phyloP scores from a whole-genome alignment of 2,113 vertebrate genomes.

The Scatophagus argus region DNA sequence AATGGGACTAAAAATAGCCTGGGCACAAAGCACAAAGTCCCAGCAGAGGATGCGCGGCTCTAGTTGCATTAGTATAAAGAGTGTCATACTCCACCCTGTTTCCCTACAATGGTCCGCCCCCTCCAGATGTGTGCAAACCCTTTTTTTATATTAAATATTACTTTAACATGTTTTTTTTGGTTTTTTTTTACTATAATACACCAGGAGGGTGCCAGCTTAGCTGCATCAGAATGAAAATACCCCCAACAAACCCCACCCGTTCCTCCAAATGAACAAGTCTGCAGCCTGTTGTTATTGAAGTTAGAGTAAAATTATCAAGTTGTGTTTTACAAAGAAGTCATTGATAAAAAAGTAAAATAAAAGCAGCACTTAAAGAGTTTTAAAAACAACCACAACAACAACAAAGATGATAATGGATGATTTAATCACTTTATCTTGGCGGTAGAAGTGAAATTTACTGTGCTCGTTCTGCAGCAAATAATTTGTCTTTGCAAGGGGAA shows the following conservation, averaged over 20 bases:
- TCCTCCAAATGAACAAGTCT: background rate
- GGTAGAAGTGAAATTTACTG: too few relatives aligned
- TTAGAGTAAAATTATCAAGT: too few relatives aligned
- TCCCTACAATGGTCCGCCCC: background rate
- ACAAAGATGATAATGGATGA: too few relatives aligned
- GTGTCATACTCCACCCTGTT: constrained; percentile 3
- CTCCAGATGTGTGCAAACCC: constrained; percentile 16
- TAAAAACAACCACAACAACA: too few relatives aligned
- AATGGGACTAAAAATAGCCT: constrained; percentile 63
- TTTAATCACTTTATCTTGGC: too few relatives aligned
- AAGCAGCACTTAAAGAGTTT: too few relatives aligned
- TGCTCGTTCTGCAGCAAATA: too few relatives aligned
- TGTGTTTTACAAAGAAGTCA: too few relatives aligned
- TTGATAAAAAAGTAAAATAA: too few relatives aligned
- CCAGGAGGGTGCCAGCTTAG: constrained; percentile 3
- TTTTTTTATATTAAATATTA: constrained; percentile 6
- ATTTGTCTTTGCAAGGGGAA: too few relatives aligned
- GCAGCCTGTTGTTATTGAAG: background rate
- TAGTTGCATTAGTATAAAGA: constrained; percentile 25
- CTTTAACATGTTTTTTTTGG: background rate
- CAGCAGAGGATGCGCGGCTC: background rate
- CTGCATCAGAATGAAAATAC: background rate
- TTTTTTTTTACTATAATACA: background rate
- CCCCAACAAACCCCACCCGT: background rate
- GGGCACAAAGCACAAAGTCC: constrained; percentile 7